phyloP scores from a whole-genome alignment of 2,888 invertebrate species.

The Tenthredo notha region DNA sequence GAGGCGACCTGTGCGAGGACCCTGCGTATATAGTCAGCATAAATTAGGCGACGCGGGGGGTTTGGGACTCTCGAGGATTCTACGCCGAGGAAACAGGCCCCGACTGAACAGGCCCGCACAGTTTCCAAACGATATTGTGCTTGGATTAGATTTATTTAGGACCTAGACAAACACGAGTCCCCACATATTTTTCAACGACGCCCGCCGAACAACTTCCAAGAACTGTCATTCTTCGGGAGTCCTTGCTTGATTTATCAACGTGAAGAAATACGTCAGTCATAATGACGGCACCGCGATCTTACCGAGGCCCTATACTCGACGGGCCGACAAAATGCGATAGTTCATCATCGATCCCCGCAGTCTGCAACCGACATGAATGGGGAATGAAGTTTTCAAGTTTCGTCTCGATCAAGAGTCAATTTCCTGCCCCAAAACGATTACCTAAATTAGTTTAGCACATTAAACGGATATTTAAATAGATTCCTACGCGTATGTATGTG shows the following conservation, averaged over 20 bases:
- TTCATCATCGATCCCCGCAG: neutral
- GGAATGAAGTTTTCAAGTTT: conserved; percentile 6
- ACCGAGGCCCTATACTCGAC: neutral
- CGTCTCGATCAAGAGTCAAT: neutral
- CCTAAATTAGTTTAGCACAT: neutral
- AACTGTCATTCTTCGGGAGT: conserved; percentile 49
- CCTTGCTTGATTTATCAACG: conserved; percentile 48
- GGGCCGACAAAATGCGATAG: neutral
- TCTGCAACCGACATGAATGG: neutral
- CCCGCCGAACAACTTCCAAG: conserved; percentile 50
- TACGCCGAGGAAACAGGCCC: conserved; percentile 54
- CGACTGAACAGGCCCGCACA: conserved; percentile 56
- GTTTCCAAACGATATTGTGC: conserved; percentile 63
- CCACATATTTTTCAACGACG: conserved; percentile 63
- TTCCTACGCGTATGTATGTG: neutral
- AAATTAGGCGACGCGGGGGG: conserved; percentile 70
- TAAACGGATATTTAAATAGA: neutral
- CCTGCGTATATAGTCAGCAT: conserved; percentile 60
- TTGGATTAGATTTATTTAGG: conserved; percentile 72
- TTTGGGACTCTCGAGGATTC: conserved; percentile 62
- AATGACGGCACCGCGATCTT: neutral
- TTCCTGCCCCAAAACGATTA: conserved; percentile 7
- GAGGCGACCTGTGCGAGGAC: conserved; percentile 49
- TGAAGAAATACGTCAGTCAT: conserved; percentile 38
- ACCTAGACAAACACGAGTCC: conserved; percentile 69